Evolutionary conservation across 1,140 invertebrate species (phyloP).

Genomic region (Ceratina calcarata): DNA sequence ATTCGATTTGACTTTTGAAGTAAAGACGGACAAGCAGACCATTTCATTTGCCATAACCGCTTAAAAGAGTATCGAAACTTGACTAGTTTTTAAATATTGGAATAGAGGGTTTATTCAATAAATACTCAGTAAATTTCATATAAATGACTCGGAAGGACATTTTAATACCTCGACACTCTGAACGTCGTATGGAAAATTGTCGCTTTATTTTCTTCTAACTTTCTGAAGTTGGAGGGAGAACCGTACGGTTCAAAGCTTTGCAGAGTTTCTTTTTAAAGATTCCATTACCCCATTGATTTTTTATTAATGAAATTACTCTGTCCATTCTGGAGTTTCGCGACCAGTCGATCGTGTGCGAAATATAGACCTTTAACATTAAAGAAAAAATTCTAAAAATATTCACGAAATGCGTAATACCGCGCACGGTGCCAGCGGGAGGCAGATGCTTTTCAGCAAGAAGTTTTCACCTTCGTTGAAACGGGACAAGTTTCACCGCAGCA

Average conservation of each 20-base stretch:
- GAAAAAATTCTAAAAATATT: conserved; percentile 12
- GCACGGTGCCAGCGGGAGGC: not conserved
- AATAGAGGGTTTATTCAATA: too few relatives aligned
- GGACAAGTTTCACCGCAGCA: not conserved
- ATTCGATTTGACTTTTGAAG: too few relatives aligned
- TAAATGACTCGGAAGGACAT: too few relatives aligned
- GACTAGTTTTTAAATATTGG: too few relatives aligned
- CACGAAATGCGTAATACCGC: not conserved
- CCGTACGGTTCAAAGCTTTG: not conserved
- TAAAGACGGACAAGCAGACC: too few relatives aligned
- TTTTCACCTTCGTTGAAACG: not conserved
- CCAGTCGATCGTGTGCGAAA: not conserved
- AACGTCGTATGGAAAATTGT: too few relatives aligned
- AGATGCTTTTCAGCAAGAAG: not conserved
- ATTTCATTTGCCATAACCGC: too few relatives aligned
- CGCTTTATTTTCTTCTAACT: too few relatives aligned
- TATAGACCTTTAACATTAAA: conserved; percentile 9
- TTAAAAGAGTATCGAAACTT: too few relatives aligned
- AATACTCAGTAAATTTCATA: too few relatives aligned
- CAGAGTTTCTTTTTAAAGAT: not conserved
- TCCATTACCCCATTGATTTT: not conserved
- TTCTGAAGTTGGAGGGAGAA: not conserved
- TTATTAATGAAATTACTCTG: not conserved
- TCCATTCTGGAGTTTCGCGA: not conserved
- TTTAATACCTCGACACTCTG: too few relatives aligned